phyloP scores from a whole-genome alignment of 2,888 invertebrate species.

The Acleris sparsana region DNA sequence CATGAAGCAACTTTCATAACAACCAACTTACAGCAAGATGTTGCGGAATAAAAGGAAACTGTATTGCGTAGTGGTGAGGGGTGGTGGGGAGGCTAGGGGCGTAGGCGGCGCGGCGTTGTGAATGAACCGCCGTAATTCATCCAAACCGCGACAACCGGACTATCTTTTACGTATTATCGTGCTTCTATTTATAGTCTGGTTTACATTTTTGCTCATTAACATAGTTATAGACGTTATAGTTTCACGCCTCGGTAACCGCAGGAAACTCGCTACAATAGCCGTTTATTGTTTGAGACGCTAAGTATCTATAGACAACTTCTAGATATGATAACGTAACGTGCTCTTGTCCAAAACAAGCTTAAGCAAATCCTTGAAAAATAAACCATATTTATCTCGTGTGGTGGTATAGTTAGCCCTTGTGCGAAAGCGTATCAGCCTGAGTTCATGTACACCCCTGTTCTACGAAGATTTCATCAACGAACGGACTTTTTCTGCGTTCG shows the following conservation, averaged over 20 bases:
- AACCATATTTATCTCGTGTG: too few relatives aligned
- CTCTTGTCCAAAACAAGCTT: too few relatives aligned
- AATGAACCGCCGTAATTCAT: constrained; percentile 51
- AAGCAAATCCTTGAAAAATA: too few relatives aligned
- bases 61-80: constrained; percentile 26
- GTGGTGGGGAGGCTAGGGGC: constrained; percentile 34
- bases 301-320: too few relatives aligned
- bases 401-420: too few relatives aligned
- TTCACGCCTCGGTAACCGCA: constrained; percentile 5
- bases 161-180: constrained; percentile 10
- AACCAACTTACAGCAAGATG: not conserved
- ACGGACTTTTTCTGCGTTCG: too few relatives aligned
- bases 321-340: too few relatives aligned
- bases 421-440: too few relatives aligned
- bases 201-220: constrained; percentile 30
- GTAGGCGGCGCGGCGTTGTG: constrained; percentile 50
- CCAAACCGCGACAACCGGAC: constrained; percentile 16
- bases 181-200: constrained; percentile 22
- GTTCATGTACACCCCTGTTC: too few relatives aligned
- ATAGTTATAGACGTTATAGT: constrained; percentile 6
- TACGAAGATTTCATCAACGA: too few relatives aligned
- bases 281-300: too few relatives aligned
- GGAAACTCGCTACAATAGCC: too few relatives aligned
- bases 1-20: not conserved
- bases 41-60: constrained; percentile 7